Conservation (phyloP, 2,797 vertebrate species). For the Acanthiza pusilla region DNA sequence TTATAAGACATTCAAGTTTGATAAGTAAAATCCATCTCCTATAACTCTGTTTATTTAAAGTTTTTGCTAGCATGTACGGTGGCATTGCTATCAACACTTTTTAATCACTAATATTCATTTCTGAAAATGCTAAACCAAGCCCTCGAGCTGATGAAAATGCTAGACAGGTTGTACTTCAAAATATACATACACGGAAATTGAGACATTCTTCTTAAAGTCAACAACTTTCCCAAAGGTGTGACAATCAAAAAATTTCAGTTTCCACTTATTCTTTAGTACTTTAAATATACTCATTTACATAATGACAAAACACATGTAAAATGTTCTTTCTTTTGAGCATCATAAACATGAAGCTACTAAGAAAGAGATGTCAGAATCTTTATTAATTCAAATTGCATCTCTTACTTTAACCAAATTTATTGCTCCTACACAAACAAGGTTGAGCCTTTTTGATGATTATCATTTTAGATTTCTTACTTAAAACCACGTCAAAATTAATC, state of each 20-base stretch:
- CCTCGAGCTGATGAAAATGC: not conserved
- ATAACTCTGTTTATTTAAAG: not conserved
- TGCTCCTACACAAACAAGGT: not conserved
- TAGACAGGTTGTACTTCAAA: not conserved
- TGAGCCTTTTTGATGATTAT: not conserved
- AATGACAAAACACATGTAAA: not conserved
- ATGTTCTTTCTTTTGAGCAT: not conserved
- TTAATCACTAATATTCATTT: not conserved
- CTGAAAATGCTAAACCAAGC: not conserved
- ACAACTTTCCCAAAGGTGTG: not conserved
- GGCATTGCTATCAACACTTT: not conserved
- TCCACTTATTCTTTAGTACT: not conserved
- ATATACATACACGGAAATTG: not conserved
- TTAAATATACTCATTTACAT: not conserved
- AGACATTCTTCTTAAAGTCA: not conserved
- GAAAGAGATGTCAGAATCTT: not conserved
- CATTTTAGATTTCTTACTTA: not conserved
- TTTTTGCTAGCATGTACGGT: not conserved
- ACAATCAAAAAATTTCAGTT: not conserved
- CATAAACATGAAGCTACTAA: not conserved
- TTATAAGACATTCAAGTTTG: not conserved
- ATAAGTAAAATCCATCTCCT: not conserved
- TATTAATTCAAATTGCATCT: not conserved
- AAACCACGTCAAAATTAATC: slow-evolving; percentile 1
- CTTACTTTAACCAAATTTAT: not conserved